Base-by-base conservation (phyloP, 2,888 invertebrate species). In the Keiferia lycopersicella region DNA sequence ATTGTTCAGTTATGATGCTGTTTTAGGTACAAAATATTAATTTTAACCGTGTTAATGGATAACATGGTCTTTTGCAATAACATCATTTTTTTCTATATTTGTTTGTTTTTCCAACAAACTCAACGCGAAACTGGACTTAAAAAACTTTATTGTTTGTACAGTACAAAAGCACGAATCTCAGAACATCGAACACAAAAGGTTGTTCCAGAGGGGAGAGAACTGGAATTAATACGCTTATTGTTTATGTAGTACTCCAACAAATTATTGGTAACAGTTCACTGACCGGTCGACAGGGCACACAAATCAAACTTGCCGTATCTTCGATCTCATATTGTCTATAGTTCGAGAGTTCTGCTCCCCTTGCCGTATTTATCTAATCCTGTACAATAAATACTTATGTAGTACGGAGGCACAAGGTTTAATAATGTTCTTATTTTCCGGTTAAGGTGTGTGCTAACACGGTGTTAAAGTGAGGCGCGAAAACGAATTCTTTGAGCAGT, bases 401-500 rank as follows among this genome's bases (percentile, higher is more conserved):
- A 18, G 16, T 57, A 38, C 34, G 34, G 18, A 58, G 14, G 56
- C 26, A 59, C 39, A 59, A 26, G 22, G 26, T 16, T 20, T 65
- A 62, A 59, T 59, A 34, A 20, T 18, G 62, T 62, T 59, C 62
- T 61, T 62, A 61, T 64, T 62, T 64, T 58, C 62, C 38, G 53
- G 50, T 61, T 41, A 56, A 61, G 18, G 67, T 72, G 70, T 70
- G 68, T 70, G 67, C 70, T 69, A 66, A 61, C 61, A 61, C 34
- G 69, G 69, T 71, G 70, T 67, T 12, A 63, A 66, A 68, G 71
- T 67, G 69, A 72, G 68, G 72, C 69, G 69, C 68, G 67, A 71
- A 70, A 74, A 72, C 72, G 69, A 71, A 73, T 74, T 75, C 72
- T 75, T 72, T 70, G 70, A 64, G 58, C 61, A 61, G 59, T 51